Conservation (phyloP, 2,797 vertebrate genomes). For the Anguilla megastoma region DNA sequence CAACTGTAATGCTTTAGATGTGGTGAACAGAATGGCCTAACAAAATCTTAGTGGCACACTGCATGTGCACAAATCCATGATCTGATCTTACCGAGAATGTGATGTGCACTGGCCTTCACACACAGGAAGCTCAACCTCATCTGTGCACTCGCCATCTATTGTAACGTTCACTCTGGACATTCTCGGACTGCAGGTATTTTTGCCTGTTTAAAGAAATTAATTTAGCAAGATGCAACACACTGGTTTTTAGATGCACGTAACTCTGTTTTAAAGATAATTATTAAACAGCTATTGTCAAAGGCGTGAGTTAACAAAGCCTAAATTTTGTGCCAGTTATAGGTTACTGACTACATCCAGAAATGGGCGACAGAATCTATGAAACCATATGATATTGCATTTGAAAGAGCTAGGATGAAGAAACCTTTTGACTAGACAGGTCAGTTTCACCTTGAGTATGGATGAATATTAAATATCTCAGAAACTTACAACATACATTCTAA, state of each 20-base stretch:
- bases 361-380: no score
- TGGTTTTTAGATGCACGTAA: no score
- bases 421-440: not conserved
- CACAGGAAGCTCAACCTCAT: constrained; percentile 49
- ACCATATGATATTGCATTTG: no score
- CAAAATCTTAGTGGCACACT: not conserved
- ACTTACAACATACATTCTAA: not conserved
- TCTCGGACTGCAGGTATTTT: constrained; percentile 52
- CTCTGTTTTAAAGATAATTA: no score
- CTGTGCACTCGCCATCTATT: constrained; percentile 48
- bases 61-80: not conserved
- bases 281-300: no score
- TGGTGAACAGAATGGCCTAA: not conserved
- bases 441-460: not conserved
- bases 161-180: constrained; percentile 45
- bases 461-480: not conserved
- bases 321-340: no score
- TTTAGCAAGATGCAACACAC: no score
- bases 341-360: no score
- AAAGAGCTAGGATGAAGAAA: not conserved
- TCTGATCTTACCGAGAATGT: constrained; percentile 55
- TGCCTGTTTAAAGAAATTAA: constrained; percentile 46
- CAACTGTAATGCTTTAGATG: not conserved
- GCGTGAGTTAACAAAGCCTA: no score
- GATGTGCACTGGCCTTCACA: constrained; percentile 63